Evolutionary conservation across 2,113 vertebrate genomes (phyloP).

Genomic region (Platichthys stellatus): DNA sequence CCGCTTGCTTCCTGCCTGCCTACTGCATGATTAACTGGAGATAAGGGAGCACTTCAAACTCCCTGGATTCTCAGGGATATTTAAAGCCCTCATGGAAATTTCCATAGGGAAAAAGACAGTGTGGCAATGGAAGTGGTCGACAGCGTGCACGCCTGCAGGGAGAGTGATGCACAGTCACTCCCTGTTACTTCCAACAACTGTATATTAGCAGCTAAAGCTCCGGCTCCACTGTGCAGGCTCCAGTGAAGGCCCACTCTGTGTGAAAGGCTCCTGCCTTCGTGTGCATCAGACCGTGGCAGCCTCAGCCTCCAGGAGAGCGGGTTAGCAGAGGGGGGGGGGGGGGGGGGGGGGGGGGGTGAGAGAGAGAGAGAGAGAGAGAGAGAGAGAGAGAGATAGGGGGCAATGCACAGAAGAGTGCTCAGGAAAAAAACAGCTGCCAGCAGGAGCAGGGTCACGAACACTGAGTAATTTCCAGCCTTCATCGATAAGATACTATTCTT

Average conservation of each 20-base stretch:
- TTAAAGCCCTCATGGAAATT: conserved; percentile 80
- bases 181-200: conserved; percentile 65
- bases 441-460: conserved; percentile 63
- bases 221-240: conserved; percentile 46
- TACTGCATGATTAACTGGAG: conserved; percentile 80
- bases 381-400: conserved; percentile 12
- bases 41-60: conserved; percentile 77
- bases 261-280: conserved; percentile 63
- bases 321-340: conserved; percentile 26
- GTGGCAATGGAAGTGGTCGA: conserved; percentile 54
- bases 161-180: conserved; percentile 58
- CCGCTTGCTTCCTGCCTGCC: conserved; percentile 63
- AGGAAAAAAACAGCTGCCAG: conserved; percentile 67
- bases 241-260: conserved; percentile 62
- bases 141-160: background rate
- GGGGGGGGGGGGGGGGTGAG: conserved; percentile 1
- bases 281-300: conserved; percentile 69
- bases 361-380: background rate
- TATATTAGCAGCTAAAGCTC: conserved; percentile 58
- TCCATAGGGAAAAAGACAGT: conserved; percentile 71
- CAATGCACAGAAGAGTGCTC: conserved; percentile 57
- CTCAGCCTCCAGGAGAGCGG: conserved; percentile 66
- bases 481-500: conserved; percentile 67
- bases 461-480: conserved; percentile 57
- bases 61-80: conserved; percentile 77